Percentiles rank a stretch among this genome's conserved stretches.
These are phyloP conservation scores for Cryptoleucopteryx plumbea DNA, from an alignment of 2,113 vertebrate genomes.

Conservation along the genomic window DNA sequence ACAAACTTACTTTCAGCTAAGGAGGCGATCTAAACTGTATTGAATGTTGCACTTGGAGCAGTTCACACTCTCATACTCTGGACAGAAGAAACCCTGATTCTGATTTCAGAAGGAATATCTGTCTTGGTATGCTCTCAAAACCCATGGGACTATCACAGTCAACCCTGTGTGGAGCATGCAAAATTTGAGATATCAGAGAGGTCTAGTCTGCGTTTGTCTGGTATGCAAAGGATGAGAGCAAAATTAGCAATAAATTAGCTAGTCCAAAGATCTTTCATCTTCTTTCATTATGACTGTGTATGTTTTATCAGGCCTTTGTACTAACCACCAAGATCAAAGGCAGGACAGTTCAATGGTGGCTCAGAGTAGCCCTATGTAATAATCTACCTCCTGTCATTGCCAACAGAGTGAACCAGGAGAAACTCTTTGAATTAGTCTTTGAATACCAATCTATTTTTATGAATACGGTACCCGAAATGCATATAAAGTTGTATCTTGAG, in stretches of 20 bases:
- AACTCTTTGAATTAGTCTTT: too few relatives aligned
- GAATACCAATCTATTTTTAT: too few relatives aligned
- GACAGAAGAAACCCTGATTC: background rate
- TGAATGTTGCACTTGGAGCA: background rate
- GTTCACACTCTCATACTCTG: background rate
- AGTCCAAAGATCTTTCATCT: background rate
- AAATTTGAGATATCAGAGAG: background rate
- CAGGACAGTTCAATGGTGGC: background rate
- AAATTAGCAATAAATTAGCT: background rate
- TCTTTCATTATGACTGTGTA: background rate
- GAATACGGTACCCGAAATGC: background rate
- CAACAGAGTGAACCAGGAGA: background rate
- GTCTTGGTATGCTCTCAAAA: background rate
- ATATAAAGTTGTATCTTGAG: background rate
- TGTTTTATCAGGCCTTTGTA: background rate
- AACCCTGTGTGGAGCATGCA: background rate
- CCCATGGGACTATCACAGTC: background rate
- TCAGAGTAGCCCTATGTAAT: background rate
- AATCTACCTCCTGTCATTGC: background rate
- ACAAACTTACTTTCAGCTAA: background rate
- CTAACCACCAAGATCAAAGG: background rate
- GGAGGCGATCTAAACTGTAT: background rate
- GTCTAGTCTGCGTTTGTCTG: background rate
- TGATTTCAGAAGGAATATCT: background rate
- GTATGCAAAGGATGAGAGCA: background rate